Conservation (phyloP, 2,888 invertebrate species). For the Girardia tigrina region DNA sequence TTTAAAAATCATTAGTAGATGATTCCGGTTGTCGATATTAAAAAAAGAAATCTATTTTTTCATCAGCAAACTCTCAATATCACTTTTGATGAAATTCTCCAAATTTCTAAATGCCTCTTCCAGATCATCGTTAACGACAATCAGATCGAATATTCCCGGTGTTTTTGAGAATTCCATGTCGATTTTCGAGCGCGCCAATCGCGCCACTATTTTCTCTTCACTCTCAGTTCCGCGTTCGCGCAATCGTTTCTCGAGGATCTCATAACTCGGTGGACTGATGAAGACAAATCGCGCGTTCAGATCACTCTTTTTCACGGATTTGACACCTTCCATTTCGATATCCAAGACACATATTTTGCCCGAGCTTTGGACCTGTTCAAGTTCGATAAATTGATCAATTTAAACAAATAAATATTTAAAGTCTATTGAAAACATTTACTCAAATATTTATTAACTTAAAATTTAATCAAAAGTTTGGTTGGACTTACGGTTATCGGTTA, state of each 20-base stretch:
- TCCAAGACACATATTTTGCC: slow-evolving; percentile 83
- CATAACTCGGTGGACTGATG: slow-evolving; percentile 32
- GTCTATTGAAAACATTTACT: no score
- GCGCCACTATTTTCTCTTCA: slow-evolving; percentile 65
- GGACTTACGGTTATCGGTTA: no score
- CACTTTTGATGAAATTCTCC: slow-evolving; percentile 42
- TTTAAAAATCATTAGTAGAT: no score
- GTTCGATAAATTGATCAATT: no score
- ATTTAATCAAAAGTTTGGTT: no score
- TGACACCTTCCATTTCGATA: slow-evolving; percentile 75
- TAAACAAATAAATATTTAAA: no score
- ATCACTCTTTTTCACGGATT: slow-evolving; percentile 65
- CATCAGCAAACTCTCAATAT: no score
- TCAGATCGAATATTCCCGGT: slow-evolving; percentile 43
- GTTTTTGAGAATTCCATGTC: slow-evolving; percentile 58
- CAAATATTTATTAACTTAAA: no score
- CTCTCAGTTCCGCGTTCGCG: slow-evolving; percentile 72
- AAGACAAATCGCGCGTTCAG: slow-evolving; percentile 69
- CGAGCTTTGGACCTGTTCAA: slow-evolving; percentile 53
- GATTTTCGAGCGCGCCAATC: slow-evolving; percentile 63
- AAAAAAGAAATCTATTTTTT: no score
- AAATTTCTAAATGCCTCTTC: slow-evolving; percentile 44
- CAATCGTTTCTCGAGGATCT: slow-evolving; percentile 48
- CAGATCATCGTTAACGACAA: slow-evolving; percentile 46
- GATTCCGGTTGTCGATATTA: no score